A percentile compares a stretch with the other conserved stretches of the same genome.
phyloP scores from a whole-genome alignment of 2,113 vertebrate genomes.

The Perca schrenkii region DNA sequence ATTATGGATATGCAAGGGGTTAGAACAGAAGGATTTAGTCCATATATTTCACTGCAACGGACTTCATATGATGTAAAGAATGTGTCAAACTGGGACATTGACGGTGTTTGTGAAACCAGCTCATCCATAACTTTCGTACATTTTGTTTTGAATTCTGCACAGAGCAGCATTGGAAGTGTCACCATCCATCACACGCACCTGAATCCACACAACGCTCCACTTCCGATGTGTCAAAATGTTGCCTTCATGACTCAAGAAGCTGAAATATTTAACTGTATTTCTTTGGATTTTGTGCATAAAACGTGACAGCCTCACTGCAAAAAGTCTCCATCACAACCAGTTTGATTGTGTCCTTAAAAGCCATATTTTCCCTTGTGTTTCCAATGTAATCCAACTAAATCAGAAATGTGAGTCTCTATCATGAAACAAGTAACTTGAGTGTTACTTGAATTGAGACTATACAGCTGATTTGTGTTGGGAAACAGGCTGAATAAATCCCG shows the following conservation, averaged over 20 bases:
- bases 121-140: not conserved
- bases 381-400: too few species aligned
- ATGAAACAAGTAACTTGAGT: too few species aligned
- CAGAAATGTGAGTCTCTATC: too few species aligned
- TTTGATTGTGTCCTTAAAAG: not conserved
- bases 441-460: not conserved
- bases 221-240: not conserved
- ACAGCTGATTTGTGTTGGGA: not conserved
- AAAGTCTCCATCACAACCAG: not conserved
- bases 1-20: not conserved
- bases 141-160: not conserved
- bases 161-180: not conserved
- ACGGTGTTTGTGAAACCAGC: slow-evolving; percentile 22
- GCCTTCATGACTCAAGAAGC: not conserved
- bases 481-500: not conserved
- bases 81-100: not conserved
- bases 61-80: slow-evolving; percentile 1
- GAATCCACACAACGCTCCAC: fast-evolving
- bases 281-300: slow-evolving; percentile 19
- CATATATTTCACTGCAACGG: slow-evolving; percentile 1
- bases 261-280: not conserved
- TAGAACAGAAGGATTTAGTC: not conserved
- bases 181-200: not conserved
- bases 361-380: not conserved
- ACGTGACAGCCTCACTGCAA: not conserved